Base-by-base conservation (phyloP, 2,797 vertebrate genomes). In the Darevskia nairensis region DNA sequence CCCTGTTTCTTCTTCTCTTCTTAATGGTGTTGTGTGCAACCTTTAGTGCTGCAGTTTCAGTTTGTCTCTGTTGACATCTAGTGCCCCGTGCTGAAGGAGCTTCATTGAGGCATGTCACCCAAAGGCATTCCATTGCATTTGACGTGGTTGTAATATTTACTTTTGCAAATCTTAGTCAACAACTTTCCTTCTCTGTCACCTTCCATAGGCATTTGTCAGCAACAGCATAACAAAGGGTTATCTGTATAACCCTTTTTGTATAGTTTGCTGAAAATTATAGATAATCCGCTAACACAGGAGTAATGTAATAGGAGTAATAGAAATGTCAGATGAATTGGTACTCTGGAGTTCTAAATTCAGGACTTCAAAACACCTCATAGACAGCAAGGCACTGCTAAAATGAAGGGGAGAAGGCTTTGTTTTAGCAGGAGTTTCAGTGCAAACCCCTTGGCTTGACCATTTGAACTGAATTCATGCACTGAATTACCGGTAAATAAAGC, bases 21-120 rank as follows among this genome's bases (percentile, higher is more conserved):
- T 69, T 76, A 25, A 55, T 50, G 72, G 9, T 50, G 44, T 41
- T 25, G 61, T 66, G 35, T 32, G 25, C 72, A 77, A 15, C 59
- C 55, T 66, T 85, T 64, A n/a, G 13, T 66, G 74, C 39, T n/a
- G 8, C 50, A 21, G 19, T 39, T 77, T 77, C 74, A 46, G 29
- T 39, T 78, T 68, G 32, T 59, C 61, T 83, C 44, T 27, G 2
- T 78, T 83, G 80, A 82, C 74, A 88, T 55, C 86, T 83, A 83
- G 61, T 83, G 80, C 50, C 46, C 61, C 19, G 27, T 69, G 23
- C 32, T 23, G 80, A 78, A 83, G 83, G 32, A 23, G 50, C 25
- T 78, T 15, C 27, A 32, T 59, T n/a, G 78, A 78, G 46, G 72
- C 44, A 55, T 9, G 7, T 35, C n/a, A 50, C n/a, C 61, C 75